phyloP scores from a whole-genome alignment of 2,888 invertebrate genomes.

The Eilema sororculum region DNA sequence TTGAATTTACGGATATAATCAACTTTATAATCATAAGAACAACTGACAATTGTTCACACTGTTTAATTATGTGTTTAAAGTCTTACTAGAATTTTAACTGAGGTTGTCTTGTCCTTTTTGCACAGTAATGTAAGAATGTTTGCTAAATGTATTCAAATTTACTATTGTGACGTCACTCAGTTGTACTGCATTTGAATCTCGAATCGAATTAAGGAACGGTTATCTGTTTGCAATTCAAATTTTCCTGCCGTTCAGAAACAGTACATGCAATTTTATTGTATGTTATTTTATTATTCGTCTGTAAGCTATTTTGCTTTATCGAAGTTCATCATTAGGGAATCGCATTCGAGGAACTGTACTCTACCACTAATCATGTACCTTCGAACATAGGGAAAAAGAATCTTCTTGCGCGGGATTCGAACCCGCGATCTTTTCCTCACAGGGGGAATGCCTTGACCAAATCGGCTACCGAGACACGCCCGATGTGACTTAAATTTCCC shows the following conservation, averaged over 20 bases:
- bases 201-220: slow-evolving; percentile 1
- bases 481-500: too few relatives aligned
- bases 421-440: too few relatives aligned
- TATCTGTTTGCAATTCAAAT: slow-evolving; percentile 4
- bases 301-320: not conserved
- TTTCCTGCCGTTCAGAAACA: not conserved
- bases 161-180: not conserved
- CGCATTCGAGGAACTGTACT: too few relatives aligned
- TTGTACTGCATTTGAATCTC: not conserved
- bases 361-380: too few relatives aligned
- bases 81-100: not conserved
- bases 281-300: not conserved
- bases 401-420: too few relatives aligned
- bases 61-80: not conserved
- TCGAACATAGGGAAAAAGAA: too few relatives aligned
- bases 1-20: not conserved
- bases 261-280: not conserved
- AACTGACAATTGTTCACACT: not conserved
- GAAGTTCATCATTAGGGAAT: not conserved
- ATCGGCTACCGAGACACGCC: too few relatives aligned
- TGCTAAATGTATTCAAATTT: not conserved
- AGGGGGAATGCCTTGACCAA: too few relatives aligned
- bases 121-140: not conserved
- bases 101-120: not conserved
- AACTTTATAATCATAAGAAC: not conserved